Percentiles rank a stretch among this genome's conserved stretches.
Conservation (phyloP, 2,113 vertebrate species). For the Leptobrachium ailaonicum region DNA sequence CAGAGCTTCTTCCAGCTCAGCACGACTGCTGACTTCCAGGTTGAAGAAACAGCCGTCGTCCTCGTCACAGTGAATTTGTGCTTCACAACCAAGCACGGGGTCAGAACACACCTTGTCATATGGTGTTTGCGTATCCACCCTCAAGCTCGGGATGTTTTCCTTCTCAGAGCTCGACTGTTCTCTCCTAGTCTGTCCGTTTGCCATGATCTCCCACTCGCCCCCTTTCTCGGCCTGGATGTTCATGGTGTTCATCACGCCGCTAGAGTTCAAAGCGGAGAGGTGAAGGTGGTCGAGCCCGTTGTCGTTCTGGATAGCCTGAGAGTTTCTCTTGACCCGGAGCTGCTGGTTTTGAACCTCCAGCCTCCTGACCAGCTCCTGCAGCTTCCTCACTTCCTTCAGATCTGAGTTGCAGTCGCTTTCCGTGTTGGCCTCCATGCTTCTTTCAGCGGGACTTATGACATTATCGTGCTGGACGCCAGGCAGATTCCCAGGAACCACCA, state of each 20-base stretch:
- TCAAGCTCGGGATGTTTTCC: slow-evolving; percentile 48
- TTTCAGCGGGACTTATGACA: slow-evolving; percentile 57
- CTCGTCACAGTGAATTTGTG: slow-evolving; percentile 51
- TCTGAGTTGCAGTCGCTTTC: slow-evolving; percentile 66
- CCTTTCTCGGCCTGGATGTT: slow-evolving; percentile 43
- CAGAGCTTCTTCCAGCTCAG: slow-evolving; percentile 48
- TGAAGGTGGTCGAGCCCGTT: slow-evolving; percentile 54
- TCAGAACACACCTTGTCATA: slow-evolving; percentile 63
- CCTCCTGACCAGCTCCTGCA: slow-evolving; percentile 82
- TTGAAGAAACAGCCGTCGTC: slow-evolving; percentile 48
- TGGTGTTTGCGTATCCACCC: slow-evolving; percentile 53
- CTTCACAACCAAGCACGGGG: slow-evolving; percentile 33
- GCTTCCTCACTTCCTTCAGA: slow-evolving; percentile 83
- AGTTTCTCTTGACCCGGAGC: slow-evolving; percentile 64
- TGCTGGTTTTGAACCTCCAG: slow-evolving; percentile 86
- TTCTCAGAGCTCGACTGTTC: slow-evolving; percentile 62
- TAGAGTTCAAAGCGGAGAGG: slow-evolving; percentile 52
- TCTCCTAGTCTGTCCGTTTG: slow-evolving; percentile 55
- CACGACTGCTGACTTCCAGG: slow-evolving; percentile 49
- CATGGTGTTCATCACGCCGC: slow-evolving; percentile 61
- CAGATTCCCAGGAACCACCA: slow-evolving; percentile 84
- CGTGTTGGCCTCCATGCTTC: slow-evolving; percentile 59
- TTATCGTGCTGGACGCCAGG: slow-evolving; percentile 68
- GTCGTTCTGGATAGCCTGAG: slow-evolving; percentile 53
- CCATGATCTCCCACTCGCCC: slow-evolving; percentile 57